Percentiles rank a stretch among this genome's conserved stretches.
Conservation (phyloP, 2,797 vertebrate genomes). For the Semotilus atromaculatus region DNA sequence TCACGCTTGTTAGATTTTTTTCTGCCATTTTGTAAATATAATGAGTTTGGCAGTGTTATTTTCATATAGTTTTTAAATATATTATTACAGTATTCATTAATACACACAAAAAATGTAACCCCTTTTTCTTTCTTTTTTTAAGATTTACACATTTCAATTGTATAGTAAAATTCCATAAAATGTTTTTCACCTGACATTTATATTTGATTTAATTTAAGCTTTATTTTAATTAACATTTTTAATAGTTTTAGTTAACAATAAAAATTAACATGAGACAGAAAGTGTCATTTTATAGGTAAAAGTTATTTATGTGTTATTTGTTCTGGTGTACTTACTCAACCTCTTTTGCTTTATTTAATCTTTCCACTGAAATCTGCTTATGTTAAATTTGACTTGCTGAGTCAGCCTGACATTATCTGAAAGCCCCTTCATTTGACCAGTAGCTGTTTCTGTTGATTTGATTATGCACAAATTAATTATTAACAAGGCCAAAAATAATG, state of each 20-base stretch:
- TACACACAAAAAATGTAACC: too few species aligned
- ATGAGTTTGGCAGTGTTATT: not conserved
- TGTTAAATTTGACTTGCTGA: not conserved
- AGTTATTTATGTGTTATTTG: not conserved
- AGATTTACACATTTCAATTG: too few species aligned
- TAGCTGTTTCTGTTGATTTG: conserved; percentile 7
- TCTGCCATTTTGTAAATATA: not conserved
- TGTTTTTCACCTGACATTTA: too few species aligned
- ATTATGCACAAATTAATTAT: not conserved
- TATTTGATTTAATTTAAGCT: too few species aligned
- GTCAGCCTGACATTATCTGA: conserved; percentile 29
- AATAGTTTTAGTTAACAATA: not conserved
- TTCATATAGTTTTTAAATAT: too few species aligned
- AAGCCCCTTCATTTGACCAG: conserved; percentile 29
- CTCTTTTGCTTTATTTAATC: not conserved
- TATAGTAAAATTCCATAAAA: too few species aligned
- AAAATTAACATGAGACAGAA: not conserved
- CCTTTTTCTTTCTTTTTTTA: too few species aligned
- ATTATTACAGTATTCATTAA: too few species aligned
- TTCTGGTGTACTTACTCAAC: not conserved
- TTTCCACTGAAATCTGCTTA: conserved; percentile 7
- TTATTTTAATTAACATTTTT: not conserved
- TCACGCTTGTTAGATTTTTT: not conserved
- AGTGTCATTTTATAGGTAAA: not conserved
- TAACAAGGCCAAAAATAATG: conserved; percentile 1